Conservation (phyloP, 2,888 invertebrate species). For the Pandemis heparana region DNA sequence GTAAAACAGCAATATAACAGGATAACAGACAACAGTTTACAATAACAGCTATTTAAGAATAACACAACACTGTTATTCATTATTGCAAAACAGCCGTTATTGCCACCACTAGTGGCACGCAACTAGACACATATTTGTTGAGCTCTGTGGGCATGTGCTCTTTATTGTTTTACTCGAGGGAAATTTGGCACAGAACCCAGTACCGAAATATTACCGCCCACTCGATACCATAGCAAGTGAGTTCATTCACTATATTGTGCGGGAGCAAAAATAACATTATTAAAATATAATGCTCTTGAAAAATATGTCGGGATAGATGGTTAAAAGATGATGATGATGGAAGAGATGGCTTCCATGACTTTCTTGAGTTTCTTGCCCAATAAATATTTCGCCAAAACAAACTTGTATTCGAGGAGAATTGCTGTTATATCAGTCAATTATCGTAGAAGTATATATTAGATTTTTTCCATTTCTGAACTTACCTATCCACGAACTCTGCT, state of each 20-base stretch:
- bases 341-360: background rate
- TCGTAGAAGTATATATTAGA: too few relatives aligned
- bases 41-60: too few relatives aligned
- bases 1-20: too few relatives aligned
- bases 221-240: slow-evolving; percentile 11
- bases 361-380: background rate
- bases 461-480: slow-evolving; percentile 54
- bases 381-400: background rate
- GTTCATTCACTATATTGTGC: slow-evolving; percentile 31
- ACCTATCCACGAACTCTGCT: slow-evolving; percentile 91
- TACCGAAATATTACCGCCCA: slow-evolving; percentile 29
- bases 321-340: too few relatives aligned
- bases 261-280: background rate
- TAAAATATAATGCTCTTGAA: background rate
- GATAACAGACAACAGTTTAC: too few relatives aligned
- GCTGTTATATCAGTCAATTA: too few relatives aligned
- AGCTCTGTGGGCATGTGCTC: slow-evolving; percentile 13
- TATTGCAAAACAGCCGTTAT: too few relatives aligned
- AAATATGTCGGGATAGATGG: background rate
- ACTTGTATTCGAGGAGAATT: too few relatives aligned
- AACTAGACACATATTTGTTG: background rate
- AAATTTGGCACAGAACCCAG: slow-evolving; percentile 37
- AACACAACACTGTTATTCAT: too few relatives aligned
- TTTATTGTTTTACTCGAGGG: slow-evolving; percentile 23
- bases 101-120: too few relatives aligned